Conservation (phyloP, 2,797 vertebrate genomes). For the Anolis apletophallus region DNA sequence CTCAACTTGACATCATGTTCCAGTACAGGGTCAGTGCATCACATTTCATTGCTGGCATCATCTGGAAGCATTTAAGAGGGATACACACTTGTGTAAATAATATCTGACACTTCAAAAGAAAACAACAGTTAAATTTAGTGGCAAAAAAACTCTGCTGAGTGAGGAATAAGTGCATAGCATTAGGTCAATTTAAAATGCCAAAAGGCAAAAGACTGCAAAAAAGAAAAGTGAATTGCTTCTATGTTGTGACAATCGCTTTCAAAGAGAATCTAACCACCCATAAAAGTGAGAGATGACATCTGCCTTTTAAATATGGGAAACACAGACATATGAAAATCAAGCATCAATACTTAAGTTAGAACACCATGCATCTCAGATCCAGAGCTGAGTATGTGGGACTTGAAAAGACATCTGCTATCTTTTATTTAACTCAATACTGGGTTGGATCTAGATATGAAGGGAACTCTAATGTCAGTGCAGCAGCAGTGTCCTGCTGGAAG, state of each 20-base stretch:
- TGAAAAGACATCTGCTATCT: neutral
- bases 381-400: neutral
- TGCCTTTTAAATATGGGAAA: neutral
- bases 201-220: constrained; percentile 21
- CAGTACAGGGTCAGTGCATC: neutral
- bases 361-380: neutral
- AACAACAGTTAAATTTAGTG: constrained; percentile 22
- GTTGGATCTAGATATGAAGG: neutral
- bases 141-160: neutral
- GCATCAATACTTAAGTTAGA: neutral
- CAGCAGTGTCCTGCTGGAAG: neutral
- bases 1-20: constrained; percentile 15
- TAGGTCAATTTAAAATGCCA: constrained; percentile 32
- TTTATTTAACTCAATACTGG: neutral
- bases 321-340: constrained; percentile 7
- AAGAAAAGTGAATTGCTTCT: neutral
- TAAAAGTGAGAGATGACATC: neutral
- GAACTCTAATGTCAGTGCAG: neutral
- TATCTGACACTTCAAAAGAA: constrained; percentile 36
- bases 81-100: constrained; percentile 24
- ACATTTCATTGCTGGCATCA: constrained; percentile 18
- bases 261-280: neutral
- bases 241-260: neutral
- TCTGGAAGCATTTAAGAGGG: constrained; percentile 23
- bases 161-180: constrained; percentile 15